These are phyloP conservation scores for Diadromus collaris DNA, from an alignment of 2,888 invertebrate species.

Conservation along the genomic window DNA sequence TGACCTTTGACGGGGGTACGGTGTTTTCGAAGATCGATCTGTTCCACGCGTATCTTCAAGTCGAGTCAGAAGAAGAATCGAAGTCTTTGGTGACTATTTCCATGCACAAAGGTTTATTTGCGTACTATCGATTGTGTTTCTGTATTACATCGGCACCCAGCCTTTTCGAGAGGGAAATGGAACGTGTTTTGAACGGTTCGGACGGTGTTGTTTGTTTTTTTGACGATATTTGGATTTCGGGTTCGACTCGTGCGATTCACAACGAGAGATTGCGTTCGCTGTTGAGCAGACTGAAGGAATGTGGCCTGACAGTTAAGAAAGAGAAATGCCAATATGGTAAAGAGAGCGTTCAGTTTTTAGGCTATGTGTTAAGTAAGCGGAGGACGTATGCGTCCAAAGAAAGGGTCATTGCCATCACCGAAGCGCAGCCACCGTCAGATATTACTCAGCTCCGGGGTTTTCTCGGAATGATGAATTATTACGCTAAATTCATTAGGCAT, in stretches of 20 bases:
- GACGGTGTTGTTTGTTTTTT: conserved; percentile 71
- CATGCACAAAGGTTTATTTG: background rate
- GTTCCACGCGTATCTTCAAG: conserved; percentile 24
- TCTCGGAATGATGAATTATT: conserved; percentile 50
- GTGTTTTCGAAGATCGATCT: conserved; percentile 63
- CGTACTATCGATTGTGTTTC: conserved; percentile 30
- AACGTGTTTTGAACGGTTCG: conserved; percentile 66
- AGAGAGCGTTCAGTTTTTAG: conserved; percentile 50
- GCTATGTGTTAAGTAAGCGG: conserved; percentile 39
- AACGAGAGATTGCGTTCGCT: conserved; percentile 59
- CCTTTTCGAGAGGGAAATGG: conserved; percentile 67
- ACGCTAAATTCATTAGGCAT: conserved; percentile 50
- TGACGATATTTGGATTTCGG: conserved; percentile 69
- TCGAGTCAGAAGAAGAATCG: conserved; percentile 17
- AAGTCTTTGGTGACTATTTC: background rate
- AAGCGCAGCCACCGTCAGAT: conserved; percentile 28
- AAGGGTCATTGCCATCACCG: conserved; percentile 32
- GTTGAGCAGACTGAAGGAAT: conserved; percentile 55
- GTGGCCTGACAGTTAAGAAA: conserved; percentile 64
- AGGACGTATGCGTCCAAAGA: conserved; percentile 32
- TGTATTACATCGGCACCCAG: conserved; percentile 47
- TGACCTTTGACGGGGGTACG: conserved; percentile 58
- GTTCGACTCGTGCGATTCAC: conserved; percentile 46
- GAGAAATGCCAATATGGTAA: conserved; percentile 66
- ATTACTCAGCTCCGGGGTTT: conserved; percentile 38